phyloP scores from a whole-genome alignment of 2,113 vertebrate species.

The Podilymbus podiceps region DNA sequence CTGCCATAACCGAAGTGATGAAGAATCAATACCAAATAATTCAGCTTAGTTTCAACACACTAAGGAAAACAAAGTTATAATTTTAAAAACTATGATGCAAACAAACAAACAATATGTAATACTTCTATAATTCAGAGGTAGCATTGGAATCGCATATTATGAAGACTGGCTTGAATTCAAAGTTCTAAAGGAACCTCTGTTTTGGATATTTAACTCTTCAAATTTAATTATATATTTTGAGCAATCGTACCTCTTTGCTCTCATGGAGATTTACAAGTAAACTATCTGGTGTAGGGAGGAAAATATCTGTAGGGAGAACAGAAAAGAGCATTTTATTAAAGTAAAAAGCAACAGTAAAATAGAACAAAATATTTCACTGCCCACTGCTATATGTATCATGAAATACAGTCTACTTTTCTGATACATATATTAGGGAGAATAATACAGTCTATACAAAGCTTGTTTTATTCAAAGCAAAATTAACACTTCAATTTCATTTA shows the following conservation, averaged over 20 bases:
- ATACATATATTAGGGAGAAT: not conserved
- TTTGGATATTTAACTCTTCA: not conserved
- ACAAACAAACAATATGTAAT: not conserved
- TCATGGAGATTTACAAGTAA: constrained; percentile 95
- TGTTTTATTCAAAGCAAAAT: not conserved
- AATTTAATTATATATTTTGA: not conserved
- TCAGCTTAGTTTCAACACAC: not conserved
- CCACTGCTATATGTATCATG: not conserved
- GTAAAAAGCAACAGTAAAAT: not conserved
- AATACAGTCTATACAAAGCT: not conserved
- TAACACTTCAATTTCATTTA: not conserved
- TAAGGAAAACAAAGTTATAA: not conserved
- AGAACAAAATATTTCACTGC: not conserved
- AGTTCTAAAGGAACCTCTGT: not conserved
- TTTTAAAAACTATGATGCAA: not conserved
- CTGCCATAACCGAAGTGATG: not conserved
- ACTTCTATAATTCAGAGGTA: not conserved
- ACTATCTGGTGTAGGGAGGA: constrained; percentile 92
- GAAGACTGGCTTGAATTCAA: not conserved
- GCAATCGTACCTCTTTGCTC: constrained; percentile 86
- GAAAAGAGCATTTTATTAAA: constrained; percentile 12
- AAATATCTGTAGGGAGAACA: constrained; percentile 80
- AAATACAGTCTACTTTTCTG: not conserved
- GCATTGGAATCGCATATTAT: not conserved
- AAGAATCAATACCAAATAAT: not conserved